phyloP scores from a whole-genome alignment of 1,140 invertebrate species.

The Panagrolaimus sp. region DNA sequence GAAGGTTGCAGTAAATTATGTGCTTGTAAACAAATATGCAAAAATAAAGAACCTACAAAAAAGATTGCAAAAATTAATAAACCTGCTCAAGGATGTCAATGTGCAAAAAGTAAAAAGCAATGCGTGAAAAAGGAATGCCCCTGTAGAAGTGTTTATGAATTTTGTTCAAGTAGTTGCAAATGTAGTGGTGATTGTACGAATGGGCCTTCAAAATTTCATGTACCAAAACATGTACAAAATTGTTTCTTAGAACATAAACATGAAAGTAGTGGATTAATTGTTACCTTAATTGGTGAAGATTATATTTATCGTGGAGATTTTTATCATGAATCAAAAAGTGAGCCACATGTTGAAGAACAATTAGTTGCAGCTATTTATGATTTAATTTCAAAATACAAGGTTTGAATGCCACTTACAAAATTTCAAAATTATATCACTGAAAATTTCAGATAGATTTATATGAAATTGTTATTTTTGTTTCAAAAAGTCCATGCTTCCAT shows the following conservation, averaged over 20 bases:
- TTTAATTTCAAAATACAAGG: constrained; percentile 59
- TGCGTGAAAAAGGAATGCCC: constrained; percentile 59
- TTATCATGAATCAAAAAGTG: constrained; percentile 56
- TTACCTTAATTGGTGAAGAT: constrained; percentile 58
- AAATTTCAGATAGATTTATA: constrained; percentile 56
- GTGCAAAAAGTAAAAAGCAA: constrained; percentile 58
- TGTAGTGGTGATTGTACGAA: constrained; percentile 58
- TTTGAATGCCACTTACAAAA: constrained; percentile 20
- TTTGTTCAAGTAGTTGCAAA: constrained; percentile 58
- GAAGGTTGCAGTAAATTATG: constrained; percentile 58
- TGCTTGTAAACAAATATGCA: constrained; percentile 59
- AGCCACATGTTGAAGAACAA: constrained; percentile 59
- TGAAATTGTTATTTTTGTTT: constrained; percentile 59
- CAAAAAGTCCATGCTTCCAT: constrained; percentile 58
- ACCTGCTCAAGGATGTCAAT: constrained; percentile 56
- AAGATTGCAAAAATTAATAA: constrained; percentile 51
- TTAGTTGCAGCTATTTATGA: constrained; percentile 59
- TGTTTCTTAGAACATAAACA: constrained; percentile 59
- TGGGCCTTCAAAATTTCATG: constrained; percentile 57
- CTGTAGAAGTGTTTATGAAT: constrained; percentile 57
- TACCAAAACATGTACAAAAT: constrained; percentile 59
- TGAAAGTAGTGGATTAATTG: constrained; percentile 59
- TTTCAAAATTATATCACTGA: constrained; percentile 12
- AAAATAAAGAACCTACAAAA: constrained; percentile 58
- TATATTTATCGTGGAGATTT: constrained; percentile 60